Base-by-base conservation (phyloP, 1,140 invertebrate species). In the Macrosteles quadrilineatus region DNA sequence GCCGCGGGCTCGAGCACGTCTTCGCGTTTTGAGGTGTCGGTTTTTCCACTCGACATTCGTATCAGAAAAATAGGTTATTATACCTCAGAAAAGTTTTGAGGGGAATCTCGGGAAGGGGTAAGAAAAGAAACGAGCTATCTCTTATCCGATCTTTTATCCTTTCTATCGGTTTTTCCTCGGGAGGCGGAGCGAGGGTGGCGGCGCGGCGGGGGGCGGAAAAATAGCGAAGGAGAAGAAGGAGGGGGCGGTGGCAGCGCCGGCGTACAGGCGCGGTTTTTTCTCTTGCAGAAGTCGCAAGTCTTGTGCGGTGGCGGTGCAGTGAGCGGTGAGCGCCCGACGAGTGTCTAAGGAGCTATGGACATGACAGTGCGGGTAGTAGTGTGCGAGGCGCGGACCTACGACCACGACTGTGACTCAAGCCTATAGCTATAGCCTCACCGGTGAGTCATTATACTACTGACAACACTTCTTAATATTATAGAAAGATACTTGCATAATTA, bases 91-190 rank as follows among this genome's bases (percentile, higher is more conserved):
- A 59, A 59, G 11, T 59, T 59, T 25, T 25, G 11, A 25, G 23
- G 14, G 55, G 12, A 17, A 19, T 40, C 36, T 30, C 1, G 11
- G 19, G 40, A 69, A 31, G 67, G 53, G 40, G 31, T 47, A 30
- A 31, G 36, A 17, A 40, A 40, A 47, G 36, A 57, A 29, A 59
- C 17, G 31, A 59, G 67, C 23, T 12, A 27, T 69, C 32, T 45
- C 68, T 69, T 69, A 64, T 64, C 57, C 47, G 64, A 69, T 69
- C 68, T 69, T 69, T 69, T 31, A 21, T 40, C 36, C 40, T 63
- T 69, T 69, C 62, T 47, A 30, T 43, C 57, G 27, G 36, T 69
- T 64, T 64, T 53, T 67, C 47, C 43, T 67, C 65, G 23, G 57
- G 57, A 64, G 65, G 68, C 68, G 57, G 40, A 47, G 68, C 55